Evolutionary conservation across 2,113 vertebrate species (phyloP), one percentile per base, ranked within the genome.

Genomic region (Condylura cristata): DNA sequence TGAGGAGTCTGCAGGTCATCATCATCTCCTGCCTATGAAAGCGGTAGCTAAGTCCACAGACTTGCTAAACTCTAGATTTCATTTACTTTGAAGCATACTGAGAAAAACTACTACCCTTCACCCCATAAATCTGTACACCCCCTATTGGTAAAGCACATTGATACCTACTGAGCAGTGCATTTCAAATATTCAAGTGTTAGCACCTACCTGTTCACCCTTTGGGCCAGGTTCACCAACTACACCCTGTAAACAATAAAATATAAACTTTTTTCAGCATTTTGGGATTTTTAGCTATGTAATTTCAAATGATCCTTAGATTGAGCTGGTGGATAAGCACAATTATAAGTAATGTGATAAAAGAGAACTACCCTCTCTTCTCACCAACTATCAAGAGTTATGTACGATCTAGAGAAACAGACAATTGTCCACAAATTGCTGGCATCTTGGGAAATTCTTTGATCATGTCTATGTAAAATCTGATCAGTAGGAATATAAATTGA

Each of bases 191-290:
- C 82, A 70, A 30, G 16, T 32, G 39, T 48, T 0, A 8, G 28
- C 0, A 97, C 98, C 97, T 96, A 99, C 99, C 98, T 99, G 99
- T 75, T 99, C 99, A 97, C 99, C 99, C 96, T 99, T 99, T 51
- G 99, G 99, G 95, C 99, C 99, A 63, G 96, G 74, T 72, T 99
- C 99, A 90, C 99, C 99, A 44, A 97, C 98, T 3, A 98, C 98
- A 93, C 99, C 99, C 99, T 99, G 93, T 60, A 96, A 46, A 5
- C 56, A 95, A 95, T 71, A 97, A 37, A 96, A 85, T 0, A 34
- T 2, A 34, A 32, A 14, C 7, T 37, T 32, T 3, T 81, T 61
- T 97, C 28, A 97, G 24, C 72, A 92, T 86, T 92, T 90, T 74
- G 74, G 95, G 86, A 71, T 60, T 34, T 30, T 41, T 63, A 37